phyloP scores from a whole-genome alignment of 2,888 invertebrate species.

The Prenolepis imparis region DNA sequence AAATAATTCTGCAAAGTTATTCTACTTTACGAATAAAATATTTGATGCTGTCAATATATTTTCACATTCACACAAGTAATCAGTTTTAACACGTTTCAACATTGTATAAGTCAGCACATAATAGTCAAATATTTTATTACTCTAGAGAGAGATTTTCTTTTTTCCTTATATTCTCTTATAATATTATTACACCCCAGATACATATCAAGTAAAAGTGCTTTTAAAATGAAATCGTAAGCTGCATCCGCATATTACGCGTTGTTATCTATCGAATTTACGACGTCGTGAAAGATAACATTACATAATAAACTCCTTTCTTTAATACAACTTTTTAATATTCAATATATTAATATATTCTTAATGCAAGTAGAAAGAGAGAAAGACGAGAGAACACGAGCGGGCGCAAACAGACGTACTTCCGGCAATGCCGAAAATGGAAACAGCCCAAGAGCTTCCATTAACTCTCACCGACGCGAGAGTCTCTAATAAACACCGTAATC shows the following conservation, averaged over 20 bases:
- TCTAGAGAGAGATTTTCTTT: not conserved
- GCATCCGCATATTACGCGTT: not conserved
- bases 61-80: not conserved
- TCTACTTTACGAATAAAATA: not conserved
- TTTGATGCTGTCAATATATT: not conserved
- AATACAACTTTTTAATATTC: not conserved
- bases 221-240: not conserved
- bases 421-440: conserved; percentile 49
- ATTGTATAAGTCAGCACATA: not conserved
- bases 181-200: not conserved
- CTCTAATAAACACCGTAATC: conserved; percentile 67
- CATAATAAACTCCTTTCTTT: not conserved
- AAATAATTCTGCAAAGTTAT: not conserved
- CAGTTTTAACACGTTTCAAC: not conserved
- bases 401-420: conserved; percentile 26
- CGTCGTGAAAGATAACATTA: not conserved
- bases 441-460: conserved; percentile 45
- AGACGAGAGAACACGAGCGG: not conserved
- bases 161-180: not conserved
- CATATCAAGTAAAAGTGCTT: not conserved
- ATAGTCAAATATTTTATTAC: not conserved
- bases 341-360: not conserved
- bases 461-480: conserved; percentile 59
- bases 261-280: not conserved
- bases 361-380: not conserved